Base-by-base conservation (phyloP, 2,888 invertebrate genomes). In the Zootermopsis nevadensis region DNA sequence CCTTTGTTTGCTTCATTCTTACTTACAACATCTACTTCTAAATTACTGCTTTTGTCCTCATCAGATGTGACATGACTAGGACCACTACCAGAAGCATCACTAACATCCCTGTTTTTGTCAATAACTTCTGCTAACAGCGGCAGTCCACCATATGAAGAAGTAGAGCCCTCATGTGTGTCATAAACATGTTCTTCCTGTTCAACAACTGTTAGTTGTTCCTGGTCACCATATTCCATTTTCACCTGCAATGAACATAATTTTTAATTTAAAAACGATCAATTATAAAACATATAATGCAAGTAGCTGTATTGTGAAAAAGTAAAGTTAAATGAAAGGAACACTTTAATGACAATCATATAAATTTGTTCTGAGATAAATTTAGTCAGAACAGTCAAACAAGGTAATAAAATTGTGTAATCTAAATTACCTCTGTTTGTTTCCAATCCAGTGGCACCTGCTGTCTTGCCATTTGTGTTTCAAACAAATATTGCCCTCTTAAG, bases 401-500 rank as follows among this genome's bases (percentile, higher is more conserved):
- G 4, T 66, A 27, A n/a, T 66, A 24, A 69, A 15, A 69, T 69
- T 22, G 33, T 69, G 10, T 31, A 69, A 33, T 30, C 0, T 1
- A 8, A 38, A 55, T 67, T 33, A 80, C 80, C 80, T 80, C 67
- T 35, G n/a, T 22, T 4, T 74, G 15, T 33, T 74, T 27, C 74
- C 74, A 74, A 27, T 31, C n/a, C n/a, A 74, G n/a, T 67, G 80
- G 80, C 38, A 38, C 38, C 24, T 35, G 15, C 35, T 80, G 66
- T 8, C 12, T 60, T n/a, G 67, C n/a, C 6, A 35, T 66, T 67
- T 66, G 35, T 35, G 67, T 60, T 66, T 27, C 30, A 66, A 80
- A 66, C 10, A 66, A 35, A 66, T 80, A 35, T 38, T 80, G 66
- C 24, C 80, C 80, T 30, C 33, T 60, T 27, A 80, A 2, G 24